phyloP scores from a whole-genome alignment of 1,140 invertebrate genomes.

The Drosophila saltans region DNA sequence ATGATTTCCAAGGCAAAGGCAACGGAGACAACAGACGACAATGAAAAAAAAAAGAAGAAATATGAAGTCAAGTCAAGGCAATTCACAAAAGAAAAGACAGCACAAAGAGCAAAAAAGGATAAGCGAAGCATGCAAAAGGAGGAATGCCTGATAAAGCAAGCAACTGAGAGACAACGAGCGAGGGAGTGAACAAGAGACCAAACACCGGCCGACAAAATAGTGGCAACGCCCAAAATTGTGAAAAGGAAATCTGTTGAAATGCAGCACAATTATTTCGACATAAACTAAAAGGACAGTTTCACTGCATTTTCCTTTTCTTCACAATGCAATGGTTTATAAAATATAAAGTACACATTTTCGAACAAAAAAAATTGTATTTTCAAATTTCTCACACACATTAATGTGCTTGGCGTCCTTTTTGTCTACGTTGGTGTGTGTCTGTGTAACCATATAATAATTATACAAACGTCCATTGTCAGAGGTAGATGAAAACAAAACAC shows the following conservation, averaged over 20 bases:
- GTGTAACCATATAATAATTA: not conserved
- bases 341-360: not conserved
- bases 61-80: conserved; percentile 71
- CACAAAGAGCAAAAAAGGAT: conserved; percentile 74
- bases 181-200: conserved; percentile 27
- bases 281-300: not conserved
- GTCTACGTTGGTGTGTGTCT: conserved; percentile 16
- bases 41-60: conserved; percentile 56
- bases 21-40: conserved; percentile 54
- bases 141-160: conserved; percentile 54
- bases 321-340: not conserved
- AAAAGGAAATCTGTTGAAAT: conserved; percentile 56
- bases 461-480: no score
- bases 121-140: conserved; percentile 60
- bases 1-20: conserved; percentile 28
- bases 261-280: conserved; percentile 11
- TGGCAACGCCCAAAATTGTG: conserved; percentile 77
- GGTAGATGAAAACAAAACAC: no score
- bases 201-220: conserved; percentile 63
- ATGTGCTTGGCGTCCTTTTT: conserved; percentile 73
- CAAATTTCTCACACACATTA: conserved; percentile 45
- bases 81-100: conserved; percentile 45
- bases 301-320: not conserved
- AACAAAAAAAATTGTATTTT: not conserved
- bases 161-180: conserved; percentile 37